Base-by-base conservation (phyloP, 92 coral and sea anemone genomes). In the Scolanthus callimorphus region DNA sequence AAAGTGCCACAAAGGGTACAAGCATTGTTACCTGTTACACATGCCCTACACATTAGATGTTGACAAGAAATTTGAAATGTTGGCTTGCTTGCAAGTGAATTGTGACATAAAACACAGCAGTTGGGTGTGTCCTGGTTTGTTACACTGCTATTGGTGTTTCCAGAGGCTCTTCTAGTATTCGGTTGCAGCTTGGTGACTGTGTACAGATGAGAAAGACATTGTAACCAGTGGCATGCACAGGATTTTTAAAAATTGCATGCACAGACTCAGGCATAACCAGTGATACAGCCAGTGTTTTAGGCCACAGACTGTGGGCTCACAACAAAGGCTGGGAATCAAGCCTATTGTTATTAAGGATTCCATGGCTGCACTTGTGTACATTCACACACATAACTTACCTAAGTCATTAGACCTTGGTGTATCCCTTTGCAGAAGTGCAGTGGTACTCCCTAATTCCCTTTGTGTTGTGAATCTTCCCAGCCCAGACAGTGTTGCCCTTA, bases 41-140 rank as follows among this genome's bases (percentile, higher is more conserved):
- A 92, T 29, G 49, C 49, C 24, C 98, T 84, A 31, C 98, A 92
- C 29, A 92, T 55, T 11, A 77, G 28, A 60, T 92, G 98, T 31
- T 54, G 54, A 49, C 98, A 92, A 8, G 98, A 94, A 20, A 92
- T 67, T 22, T 65, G 65, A 52, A 92, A 89, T 22, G 79, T 43
- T 28, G 49, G 50, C 34, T 50, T 41, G 11, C 58, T 29, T 12
- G 62, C 60, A 17, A 78, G 62, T 47, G 51, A 29, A 29, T 21
- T 45, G 21, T 74, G 41, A 53, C 95, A 87, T 0, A 37, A 24
- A 46, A n/a, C n/a, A n/a, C n/a, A n/a, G n/a, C n/a, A n/a, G n/a
- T n/a, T n/a, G n/a, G n/a, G n/a, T n/a, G n/a, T n/a, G n/a, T n/a
- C n/a, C n/a, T n/a, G n/a, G n/a, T n/a, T n/a, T n/a, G n/a, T n/a